phyloP scores from a whole-genome alignment of 2,797 vertebrate species.

The Atherinosoma microstoma region DNA sequence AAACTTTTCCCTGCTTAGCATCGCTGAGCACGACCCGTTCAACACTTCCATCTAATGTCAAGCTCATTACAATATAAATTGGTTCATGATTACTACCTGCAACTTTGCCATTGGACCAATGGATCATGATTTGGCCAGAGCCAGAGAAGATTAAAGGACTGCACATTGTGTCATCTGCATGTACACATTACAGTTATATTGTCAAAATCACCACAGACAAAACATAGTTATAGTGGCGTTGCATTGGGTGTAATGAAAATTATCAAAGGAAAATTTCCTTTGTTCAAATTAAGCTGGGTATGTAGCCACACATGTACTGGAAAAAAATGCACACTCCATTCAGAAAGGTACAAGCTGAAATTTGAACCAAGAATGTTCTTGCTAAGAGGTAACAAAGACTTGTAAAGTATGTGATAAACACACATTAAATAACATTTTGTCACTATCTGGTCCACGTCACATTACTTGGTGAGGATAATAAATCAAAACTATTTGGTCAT shows the following conservation, averaged over 20 bases:
- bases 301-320: background rate
- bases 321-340: too few relatives aligned
- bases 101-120: constrained; percentile 57
- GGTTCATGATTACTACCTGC: constrained; percentile 72
- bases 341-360: too few relatives aligned
- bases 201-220: constrained; percentile 16
- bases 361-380: too few relatives aligned
- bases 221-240: background rate
- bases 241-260: constrained; percentile 17
- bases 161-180: constrained; percentile 28
- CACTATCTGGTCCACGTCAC: too few relatives aligned
- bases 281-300: background rate
- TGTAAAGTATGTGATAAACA: too few relatives aligned
- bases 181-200: constrained; percentile 15
- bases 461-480: too few relatives aligned
- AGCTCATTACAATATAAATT: constrained; percentile 80
- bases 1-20: constrained; percentile 63
- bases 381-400: too few relatives aligned
- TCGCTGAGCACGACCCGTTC: constrained; percentile 67
- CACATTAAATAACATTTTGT: too few relatives aligned
- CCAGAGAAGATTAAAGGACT: constrained; percentile 53
- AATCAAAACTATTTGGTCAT: too few relatives aligned
- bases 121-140: constrained; percentile 58
- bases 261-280: background rate
- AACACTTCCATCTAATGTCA: constrained; percentile 66